These are phyloP conservation scores for Parasteatoda tepidariorum DNA, from an alignment of 1,140 invertebrate species.

Conservation along the genomic window DNA sequence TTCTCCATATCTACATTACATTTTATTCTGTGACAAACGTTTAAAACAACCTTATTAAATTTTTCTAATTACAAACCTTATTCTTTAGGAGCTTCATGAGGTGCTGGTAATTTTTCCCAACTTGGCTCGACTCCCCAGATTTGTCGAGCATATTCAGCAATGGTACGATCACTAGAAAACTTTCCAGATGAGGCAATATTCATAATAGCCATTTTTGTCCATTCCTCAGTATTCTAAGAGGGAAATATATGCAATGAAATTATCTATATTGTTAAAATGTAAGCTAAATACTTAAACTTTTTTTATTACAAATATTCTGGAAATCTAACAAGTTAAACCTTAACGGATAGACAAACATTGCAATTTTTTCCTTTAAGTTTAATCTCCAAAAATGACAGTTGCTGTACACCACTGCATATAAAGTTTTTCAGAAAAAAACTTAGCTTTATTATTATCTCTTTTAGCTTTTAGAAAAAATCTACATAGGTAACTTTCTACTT, in stretches of 20 bases:
- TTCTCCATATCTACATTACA: too few relatives aligned
- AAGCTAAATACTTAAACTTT: not conserved
- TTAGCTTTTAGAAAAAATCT: too few relatives aligned
- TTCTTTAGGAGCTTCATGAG: conserved; percentile 52
- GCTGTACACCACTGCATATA: too few relatives aligned
- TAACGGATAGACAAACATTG: too few relatives aligned
- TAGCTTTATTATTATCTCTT: too few relatives aligned
- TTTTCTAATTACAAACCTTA: too few relatives aligned
- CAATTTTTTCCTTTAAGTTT: too few relatives aligned
- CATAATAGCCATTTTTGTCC: conserved; percentile 94
- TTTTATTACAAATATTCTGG: not conserved
- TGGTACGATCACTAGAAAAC: conserved; percentile 98
- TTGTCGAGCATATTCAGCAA: conserved; percentile 93
- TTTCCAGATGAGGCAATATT: conserved; percentile 98
- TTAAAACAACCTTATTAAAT: too few relatives aligned
- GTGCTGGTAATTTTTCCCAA: conserved; percentile 83
- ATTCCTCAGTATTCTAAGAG: conserved; percentile 86
- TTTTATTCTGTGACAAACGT: too few relatives aligned
- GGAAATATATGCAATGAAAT: not conserved
- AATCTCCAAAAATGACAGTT: too few relatives aligned
- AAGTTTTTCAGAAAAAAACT: too few relatives aligned
- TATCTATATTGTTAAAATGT: not conserved
- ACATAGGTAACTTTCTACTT: too few relatives aligned
- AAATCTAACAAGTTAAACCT: not conserved
- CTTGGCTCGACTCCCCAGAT: conserved; percentile 95